These are phyloP conservation scores for Triops longicaudatus DNA, from an alignment of 1,140 invertebrate species.

Conservation along the genomic window DNA sequence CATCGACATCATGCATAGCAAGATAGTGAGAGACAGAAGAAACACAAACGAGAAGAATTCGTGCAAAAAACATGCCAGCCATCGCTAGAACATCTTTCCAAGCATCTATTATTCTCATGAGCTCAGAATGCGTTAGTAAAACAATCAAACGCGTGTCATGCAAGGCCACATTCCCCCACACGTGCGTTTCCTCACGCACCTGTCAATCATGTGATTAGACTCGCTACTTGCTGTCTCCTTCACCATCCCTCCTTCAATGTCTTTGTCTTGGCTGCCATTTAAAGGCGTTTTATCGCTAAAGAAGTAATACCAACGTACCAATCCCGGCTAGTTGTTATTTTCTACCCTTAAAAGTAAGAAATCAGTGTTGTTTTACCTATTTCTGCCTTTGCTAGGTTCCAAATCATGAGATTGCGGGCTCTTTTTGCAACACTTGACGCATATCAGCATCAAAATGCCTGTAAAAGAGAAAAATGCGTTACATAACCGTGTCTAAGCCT, in stretches of 20 bases:
- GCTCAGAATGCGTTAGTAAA: no score
- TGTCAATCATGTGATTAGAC: constrained; percentile 8
- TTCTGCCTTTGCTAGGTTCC: not conserved
- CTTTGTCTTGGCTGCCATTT: not conserved
- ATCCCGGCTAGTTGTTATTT: not conserved
- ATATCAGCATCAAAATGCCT: not conserved
- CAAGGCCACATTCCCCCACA: not conserved
- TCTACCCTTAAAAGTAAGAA: not conserved
- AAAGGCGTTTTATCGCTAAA: not conserved
- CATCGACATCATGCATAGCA: not conserved
- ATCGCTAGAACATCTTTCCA: no score
- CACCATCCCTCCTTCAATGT: not conserved
- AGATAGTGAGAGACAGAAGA: not conserved
- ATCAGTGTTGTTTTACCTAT: not conserved
- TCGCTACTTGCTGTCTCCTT: not conserved
- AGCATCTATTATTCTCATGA: no score
- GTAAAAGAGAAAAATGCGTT: not conserved
- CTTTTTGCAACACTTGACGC: not conserved
- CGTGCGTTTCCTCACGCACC: not conserved
- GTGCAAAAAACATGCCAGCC: no score
- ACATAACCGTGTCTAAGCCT: no score
- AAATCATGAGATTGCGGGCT: not conserved
- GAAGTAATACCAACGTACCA: not conserved
- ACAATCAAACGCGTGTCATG: no score
- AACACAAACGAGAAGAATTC: no score